Conservation (phyloP, 2,113 vertebrate species). For the Illadopsis cleaveri region DNA sequence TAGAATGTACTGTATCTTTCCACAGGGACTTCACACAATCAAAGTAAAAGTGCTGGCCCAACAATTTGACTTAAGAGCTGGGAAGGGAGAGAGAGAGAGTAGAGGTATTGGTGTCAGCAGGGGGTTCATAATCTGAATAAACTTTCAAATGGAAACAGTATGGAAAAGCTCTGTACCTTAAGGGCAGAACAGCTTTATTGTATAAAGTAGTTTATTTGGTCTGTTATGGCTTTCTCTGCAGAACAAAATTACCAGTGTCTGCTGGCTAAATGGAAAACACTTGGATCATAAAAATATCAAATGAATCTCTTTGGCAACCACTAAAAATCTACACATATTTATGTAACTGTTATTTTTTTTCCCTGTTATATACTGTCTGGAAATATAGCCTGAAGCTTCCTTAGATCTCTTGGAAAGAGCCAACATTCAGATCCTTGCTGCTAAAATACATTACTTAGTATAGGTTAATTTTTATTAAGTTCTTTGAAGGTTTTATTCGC, state of each 20-base stretch:
- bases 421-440: neutral
- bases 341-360: neutral
- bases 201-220: slow-evolving; percentile 53
- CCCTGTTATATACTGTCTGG: slow-evolving; percentile 23
- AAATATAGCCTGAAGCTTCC: slow-evolving; percentile 33
- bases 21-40: slow-evolving; percentile 2
- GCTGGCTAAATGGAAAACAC: slow-evolving; percentile 64
- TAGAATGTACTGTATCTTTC: neutral
- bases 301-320: slow-evolving; percentile 43
- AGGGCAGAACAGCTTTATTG: slow-evolving; percentile 52
- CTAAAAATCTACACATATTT: slow-evolving; percentile 50
- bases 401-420: slow-evolving; percentile 9
- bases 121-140: slow-evolving; percentile 42
- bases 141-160: slow-evolving; percentile 31
- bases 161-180: slow-evolving; percentile 34
- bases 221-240: slow-evolving; percentile 43
- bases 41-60: slow-evolving; percentile 15
- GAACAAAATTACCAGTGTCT: slow-evolving; percentile 53
- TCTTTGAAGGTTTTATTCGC: neutral
- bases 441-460: neutral
- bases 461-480: slow-evolving; percentile 26
- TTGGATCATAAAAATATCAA: slow-evolving; percentile 65
- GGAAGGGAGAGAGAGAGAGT: neutral
- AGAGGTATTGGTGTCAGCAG: slow-evolving; percentile 1
- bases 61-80: slow-evolving; percentile 12